Conservation (phyloP, 1,140 invertebrate genomes). For the Frieseomelitta varia region DNA sequence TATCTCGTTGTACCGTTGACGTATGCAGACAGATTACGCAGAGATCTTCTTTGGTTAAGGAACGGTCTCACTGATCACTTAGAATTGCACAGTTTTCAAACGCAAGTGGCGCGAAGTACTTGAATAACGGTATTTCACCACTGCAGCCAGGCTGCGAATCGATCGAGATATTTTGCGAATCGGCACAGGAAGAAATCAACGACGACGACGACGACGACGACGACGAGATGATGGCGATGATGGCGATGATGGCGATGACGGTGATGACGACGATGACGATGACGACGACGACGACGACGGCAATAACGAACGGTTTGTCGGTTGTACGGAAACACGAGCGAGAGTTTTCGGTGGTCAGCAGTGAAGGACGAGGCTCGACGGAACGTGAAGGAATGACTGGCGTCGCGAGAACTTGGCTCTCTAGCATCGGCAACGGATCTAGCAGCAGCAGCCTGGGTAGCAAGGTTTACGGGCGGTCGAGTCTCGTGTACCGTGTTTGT, state of each 20-base stretch:
- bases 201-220: background rate
- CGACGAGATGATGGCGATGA: background rate
- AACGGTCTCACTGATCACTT: slow-evolving; percentile 60
- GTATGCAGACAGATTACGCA: background rate
- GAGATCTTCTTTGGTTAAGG: background rate
- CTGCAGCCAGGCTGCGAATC: slow-evolving; percentile 4
- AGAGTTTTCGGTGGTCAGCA: background rate
- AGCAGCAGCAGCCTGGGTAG: background rate
- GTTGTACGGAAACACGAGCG: background rate
- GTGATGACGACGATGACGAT: background rate
- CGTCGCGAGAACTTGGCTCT: slow-evolving; percentile 12
- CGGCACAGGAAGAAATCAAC: slow-evolving; percentile 5
- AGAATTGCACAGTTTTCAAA: slow-evolving; percentile 57
- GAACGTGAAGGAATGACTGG: slow-evolving; percentile 14
- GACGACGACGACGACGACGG: background rate
- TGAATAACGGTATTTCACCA: slow-evolving; percentile 41
- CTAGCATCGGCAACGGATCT: background rate
- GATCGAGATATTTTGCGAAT: background rate
- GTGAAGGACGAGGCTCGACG: background rate
- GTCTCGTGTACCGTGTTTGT: slow-evolving; percentile 45
- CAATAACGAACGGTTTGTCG: background rate
- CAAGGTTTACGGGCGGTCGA: slow-evolving; percentile 14
- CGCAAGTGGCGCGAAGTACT: slow-evolving; percentile 6
- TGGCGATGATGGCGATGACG: background rate
- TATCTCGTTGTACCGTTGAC: background rate